A percentile compares a stretch with the other conserved stretches of the same genome.
phyloP scores from a whole-genome alignment of 2,113 vertebrate genomes.

The Abramis brama region DNA sequence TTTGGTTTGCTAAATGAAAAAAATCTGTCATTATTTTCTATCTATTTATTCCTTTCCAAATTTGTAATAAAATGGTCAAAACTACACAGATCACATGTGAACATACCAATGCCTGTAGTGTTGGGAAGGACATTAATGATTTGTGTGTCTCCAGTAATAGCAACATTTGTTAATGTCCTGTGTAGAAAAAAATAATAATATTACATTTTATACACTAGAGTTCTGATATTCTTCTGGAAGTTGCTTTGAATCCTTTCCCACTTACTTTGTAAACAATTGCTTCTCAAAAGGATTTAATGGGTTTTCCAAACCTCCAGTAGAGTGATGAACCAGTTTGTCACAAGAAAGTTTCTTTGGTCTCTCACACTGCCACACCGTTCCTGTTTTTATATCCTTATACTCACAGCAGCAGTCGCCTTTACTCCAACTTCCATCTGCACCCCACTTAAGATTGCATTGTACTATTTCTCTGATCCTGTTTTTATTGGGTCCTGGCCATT shows the following conservation, averaged over 20 bases:
- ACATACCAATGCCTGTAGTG: not conserved
- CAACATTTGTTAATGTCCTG: slow-evolving; percentile 6
- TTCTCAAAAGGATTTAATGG: not conserved
- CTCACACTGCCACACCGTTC: not conserved
- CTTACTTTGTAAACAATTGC: not conserved
- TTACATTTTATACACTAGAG: no score
- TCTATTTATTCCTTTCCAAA: not conserved
- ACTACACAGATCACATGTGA: not conserved
- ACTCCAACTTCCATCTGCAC: not conserved
- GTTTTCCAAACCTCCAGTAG: not conserved
- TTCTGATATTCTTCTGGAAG: not conserved
- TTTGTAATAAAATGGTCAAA: not conserved
- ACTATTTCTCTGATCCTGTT: not conserved
- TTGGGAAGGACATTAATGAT: not conserved
- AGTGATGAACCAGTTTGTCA: not conserved
- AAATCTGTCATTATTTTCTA: not conserved
- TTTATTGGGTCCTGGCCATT: not conserved
- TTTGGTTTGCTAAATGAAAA: no score
- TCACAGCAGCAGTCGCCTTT: slow-evolving; percentile 19
- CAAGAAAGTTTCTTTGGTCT: not conserved
- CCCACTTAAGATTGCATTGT: slow-evolving; percentile 27
- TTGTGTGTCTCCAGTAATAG: not conserved
- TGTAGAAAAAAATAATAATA: no score
- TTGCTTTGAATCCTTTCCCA: not conserved
- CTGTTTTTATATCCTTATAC: slow-evolving; percentile 6